Base-by-base conservation (phyloP, 2,113 vertebrate species). In the Poicephalus meyeri region DNA sequence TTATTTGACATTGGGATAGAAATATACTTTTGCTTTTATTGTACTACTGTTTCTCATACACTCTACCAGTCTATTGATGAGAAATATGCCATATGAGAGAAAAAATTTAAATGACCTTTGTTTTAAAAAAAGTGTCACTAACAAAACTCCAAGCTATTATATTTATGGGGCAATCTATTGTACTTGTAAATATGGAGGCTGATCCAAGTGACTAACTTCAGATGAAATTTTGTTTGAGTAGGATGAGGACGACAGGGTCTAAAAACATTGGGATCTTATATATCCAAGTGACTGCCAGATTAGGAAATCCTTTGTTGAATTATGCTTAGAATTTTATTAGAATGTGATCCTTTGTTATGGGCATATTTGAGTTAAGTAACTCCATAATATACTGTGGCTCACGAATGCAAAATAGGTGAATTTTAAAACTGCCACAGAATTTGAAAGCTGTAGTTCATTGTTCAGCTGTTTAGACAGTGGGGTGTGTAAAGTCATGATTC, bases 401-500 rank as follows among this genome's bases (percentile, higher is more conserved):
- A 78, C n/a, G 64, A 82, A 35, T 6, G 12, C 13, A 83, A 92
- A 37, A 60, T 26, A 50, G 23, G 33, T 80, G n/a, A 88, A 74
- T 93, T 84, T 79, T 81, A 42, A 90, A 95, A 91, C 13, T 7
- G 8, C 9, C 29, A 16, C 12, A 6, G 37, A 68, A 86, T 76
- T 9, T 23, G 21, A 72, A 63, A 72, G 26, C 47, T 64, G 24
- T 49, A 91, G 41, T 28, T 77, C 52, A n/a, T 84, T 93, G 63
- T 93, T 96, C 78, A 84, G 86, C 23, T 83, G 56, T 94, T 96
- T 94, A 85, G 92, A 84, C 39, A 81, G 17, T 28, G 20, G 53
- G 15, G 23, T 44, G n/a, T 66, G 46, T 41, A 41, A 13, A 44
- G 47, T 58, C 71, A 71, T 81, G 52, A 49, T 84, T 91, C 76